Evolutionary conservation across 1,140 invertebrate genomes (phyloP), one percentile per base, ranked within the genome.

Genomic region (Bombus confusus): DNA sequence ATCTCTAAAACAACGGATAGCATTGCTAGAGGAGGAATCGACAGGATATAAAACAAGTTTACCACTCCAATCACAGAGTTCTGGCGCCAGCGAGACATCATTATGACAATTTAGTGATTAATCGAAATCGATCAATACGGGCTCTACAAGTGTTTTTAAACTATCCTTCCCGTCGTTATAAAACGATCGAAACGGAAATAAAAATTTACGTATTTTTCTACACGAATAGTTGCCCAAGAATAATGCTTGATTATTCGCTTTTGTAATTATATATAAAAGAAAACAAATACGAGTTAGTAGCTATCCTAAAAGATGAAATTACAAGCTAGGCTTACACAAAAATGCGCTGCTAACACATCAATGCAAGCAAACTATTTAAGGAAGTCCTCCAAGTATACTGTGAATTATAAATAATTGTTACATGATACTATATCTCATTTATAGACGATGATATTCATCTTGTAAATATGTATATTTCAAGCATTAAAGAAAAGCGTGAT

Each of bases 391-490:
- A 88, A 71, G 81, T 88, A 91, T 88, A 78, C 75, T 78, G 73
- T 87, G 80, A 91, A 78, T 85, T 91, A 91, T 88, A 90, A 91
- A 91, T 87, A 87, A 90, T 86, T 84, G 87, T 90, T 90, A 86
- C 86, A 87, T 83, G 83, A 75, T 91, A 90, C 62, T 82, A 73
- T 86, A 85, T 88, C 78, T 88, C 89, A 82, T 88, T 87, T 83
- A 84, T 89, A 87, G 79, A 84, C 83, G 87, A 80, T 90, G 81
- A 89, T 92, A 86, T 86, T 75, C 86, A 84, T 72, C 69, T 64
- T 93, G 92, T 93, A 93, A 86, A 93, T 92, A 93, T 93, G 91
- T 93, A 93, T 92, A 93, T 93, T 92, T 77, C 86, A 88, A 88
- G 87, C 88, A 89, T 90, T 91, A 88, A 80, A 85, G 57, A 91